Conservation (phyloP, 2,113 vertebrate species). For the Tetraodon nigroviridis region DNA sequence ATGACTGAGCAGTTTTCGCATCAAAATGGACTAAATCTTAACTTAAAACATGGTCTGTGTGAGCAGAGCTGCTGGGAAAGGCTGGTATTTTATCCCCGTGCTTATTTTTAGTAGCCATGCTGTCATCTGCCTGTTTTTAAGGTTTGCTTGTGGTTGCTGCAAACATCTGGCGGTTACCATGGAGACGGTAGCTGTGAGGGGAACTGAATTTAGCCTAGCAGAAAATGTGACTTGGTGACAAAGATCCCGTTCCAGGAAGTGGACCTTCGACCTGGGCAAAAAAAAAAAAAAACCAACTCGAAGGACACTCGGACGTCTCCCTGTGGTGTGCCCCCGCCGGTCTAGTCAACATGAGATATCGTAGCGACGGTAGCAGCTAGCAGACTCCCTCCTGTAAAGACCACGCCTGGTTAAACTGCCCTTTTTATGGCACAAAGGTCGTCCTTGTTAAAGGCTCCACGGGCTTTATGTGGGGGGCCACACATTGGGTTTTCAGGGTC, state of each 20-base stretch:
- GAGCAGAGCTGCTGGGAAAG: constrained; percentile 7
- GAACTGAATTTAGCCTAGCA: constrained; percentile 37
- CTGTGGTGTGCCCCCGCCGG: too few species aligned
- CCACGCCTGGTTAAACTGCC: not conserved
- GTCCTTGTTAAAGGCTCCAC: constrained; percentile 24
- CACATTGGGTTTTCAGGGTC: constrained; percentile 29
- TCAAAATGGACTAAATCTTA: too few species aligned
- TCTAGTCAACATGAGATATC: too few species aligned
- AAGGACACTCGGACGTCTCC: too few species aligned
- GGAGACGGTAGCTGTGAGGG: constrained; percentile 49
- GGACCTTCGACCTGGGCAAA: too few species aligned
- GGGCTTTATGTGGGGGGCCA: constrained; percentile 5
- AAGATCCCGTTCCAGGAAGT: too few species aligned
- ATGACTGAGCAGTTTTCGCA: too few species aligned
- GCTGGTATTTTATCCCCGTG: constrained; percentile 32
- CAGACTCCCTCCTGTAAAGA: too few species aligned
- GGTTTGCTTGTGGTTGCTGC: constrained; percentile 5
- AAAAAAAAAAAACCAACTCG: too few species aligned
- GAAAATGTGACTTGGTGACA: too few species aligned
- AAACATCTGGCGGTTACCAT: constrained; percentile 72
- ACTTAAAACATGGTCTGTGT: constrained; percentile 4
- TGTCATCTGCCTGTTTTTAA: constrained; percentile 31
- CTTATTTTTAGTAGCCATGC: constrained; percentile 67
- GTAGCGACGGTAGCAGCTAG: too few species aligned
- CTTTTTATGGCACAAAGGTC: constrained; percentile 23